Conservation (phyloP, 92 coral and sea anemone species). For the Parazoanthus atlanticus region DNA sequence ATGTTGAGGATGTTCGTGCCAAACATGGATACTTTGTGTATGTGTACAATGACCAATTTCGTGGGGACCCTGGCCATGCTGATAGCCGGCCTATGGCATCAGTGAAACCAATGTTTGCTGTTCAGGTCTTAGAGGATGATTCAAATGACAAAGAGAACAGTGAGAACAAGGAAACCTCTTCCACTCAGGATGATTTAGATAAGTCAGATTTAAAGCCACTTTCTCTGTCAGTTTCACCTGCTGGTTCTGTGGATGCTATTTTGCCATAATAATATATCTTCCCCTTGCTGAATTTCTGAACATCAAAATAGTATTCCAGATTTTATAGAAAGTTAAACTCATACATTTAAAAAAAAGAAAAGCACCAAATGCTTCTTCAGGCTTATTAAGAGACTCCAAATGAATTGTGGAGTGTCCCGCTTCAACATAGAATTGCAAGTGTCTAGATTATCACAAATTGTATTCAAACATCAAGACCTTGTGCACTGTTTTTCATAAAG, state of each 20-base stretch:
- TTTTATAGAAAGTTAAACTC: constrained; percentile 2
- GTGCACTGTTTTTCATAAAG: background rate
- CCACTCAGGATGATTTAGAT: constrained; percentile 42
- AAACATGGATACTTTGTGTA: constrained; percentile 83
- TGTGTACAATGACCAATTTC: constrained; percentile 70
- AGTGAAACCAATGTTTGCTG: constrained; percentile 89
- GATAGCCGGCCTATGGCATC: constrained; percentile 96
- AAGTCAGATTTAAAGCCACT: constrained; percentile 75
- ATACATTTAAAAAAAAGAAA: background rate
- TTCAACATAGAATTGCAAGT: too few relatives aligned
- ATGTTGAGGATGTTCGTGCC: constrained; percentile 34
- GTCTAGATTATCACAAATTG: background rate
- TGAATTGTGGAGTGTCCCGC: background rate
- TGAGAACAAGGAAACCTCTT: constrained; percentile 39
- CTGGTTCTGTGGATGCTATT: constrained; percentile 66
- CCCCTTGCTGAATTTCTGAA: background rate
- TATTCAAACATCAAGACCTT: too few relatives aligned
- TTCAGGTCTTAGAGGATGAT: constrained; percentile 31
- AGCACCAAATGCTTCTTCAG: background rate
- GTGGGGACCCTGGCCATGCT: constrained; percentile 49
- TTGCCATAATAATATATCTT: background rate
- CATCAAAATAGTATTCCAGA: background rate
- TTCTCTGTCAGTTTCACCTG: constrained; percentile 57
- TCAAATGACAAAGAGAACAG: constrained; percentile 52
- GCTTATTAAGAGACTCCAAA: background rate